These are phyloP conservation scores for Thunnus albacares DNA, from an alignment of 2,797 vertebrate species.

Conservation along the genomic window DNA sequence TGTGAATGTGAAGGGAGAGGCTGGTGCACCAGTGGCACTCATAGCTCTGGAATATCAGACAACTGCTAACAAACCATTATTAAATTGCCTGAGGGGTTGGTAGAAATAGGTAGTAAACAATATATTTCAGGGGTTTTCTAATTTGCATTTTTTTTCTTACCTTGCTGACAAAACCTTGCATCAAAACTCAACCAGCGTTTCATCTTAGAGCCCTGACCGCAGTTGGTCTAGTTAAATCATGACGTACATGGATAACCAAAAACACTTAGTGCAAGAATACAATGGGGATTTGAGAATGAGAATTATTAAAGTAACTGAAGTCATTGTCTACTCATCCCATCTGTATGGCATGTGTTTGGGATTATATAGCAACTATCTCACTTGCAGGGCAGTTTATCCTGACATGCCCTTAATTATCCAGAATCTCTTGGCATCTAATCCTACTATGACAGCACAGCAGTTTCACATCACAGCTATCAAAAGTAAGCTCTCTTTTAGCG, in stretches of 20 bases:
- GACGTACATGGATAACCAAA: not conserved
- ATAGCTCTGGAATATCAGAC: constrained; percentile 28
- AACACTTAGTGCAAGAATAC: not conserved
- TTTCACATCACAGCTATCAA: constrained; percentile 44
- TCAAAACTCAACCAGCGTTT: constrained; percentile 5
- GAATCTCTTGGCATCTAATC: constrained; percentile 52
- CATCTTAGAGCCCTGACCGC: not conserved
- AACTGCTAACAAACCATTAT: constrained; percentile 34
- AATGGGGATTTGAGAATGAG: constrained; percentile 8
- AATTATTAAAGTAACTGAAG: constrained; percentile 36
- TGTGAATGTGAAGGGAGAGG: constrained; percentile 52
- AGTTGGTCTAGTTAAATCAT: not conserved
- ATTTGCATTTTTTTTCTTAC: not conserved
- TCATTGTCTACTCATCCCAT: constrained; percentile 24
- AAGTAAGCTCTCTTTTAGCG: constrained; percentile 33
- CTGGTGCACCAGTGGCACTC: constrained; percentile 38
- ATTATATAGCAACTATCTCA: constrained; percentile 46
- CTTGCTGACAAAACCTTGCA: not conserved
- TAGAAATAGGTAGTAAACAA: not conserved
- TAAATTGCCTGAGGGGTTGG: constrained; percentile 6
- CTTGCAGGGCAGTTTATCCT: constrained; percentile 50
- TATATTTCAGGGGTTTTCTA: not conserved
- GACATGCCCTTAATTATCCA: constrained; percentile 62
- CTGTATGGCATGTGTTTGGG: constrained; percentile 40
- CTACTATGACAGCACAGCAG: constrained; percentile 14